Conservation (phyloP, 2,113 vertebrate genomes). For the Neodontobutis hainanensis region DNA sequence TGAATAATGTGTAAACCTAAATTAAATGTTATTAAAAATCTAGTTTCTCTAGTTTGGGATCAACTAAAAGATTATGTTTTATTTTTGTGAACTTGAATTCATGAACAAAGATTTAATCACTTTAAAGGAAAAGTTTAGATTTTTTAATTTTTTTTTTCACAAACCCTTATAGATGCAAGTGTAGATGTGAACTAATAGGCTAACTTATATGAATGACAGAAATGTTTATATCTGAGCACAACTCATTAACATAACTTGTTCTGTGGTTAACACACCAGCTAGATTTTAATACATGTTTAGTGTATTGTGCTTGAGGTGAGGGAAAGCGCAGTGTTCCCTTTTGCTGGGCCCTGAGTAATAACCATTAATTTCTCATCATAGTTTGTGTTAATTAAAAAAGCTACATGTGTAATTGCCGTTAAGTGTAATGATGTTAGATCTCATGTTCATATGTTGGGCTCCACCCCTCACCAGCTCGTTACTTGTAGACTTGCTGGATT, state of each 20-base stretch:
- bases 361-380: conserved; percentile 79
- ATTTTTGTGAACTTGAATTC: too few species aligned
- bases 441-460: conserved; percentile 74
- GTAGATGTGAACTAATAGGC: too few species aligned
- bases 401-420: conserved; percentile 79
- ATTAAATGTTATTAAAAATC: conserved; percentile 51
- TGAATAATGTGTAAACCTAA: conserved; percentile 66
- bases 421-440: conserved; percentile 80
- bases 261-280: background rate
- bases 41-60: conserved; percentile 8
- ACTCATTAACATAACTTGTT: background rate
- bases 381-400: conserved; percentile 82
- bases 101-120: background rate
- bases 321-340: conserved; percentile 43
- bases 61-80: background rate
- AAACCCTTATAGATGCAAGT: background rate
- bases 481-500: conserved; percentile 67
- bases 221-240: background rate
- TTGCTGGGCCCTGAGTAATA: conserved; percentile 65
- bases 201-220: background rate
- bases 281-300: background rate
- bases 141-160: background rate
- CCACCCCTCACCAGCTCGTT: conserved; percentile 73
- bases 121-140: background rate
- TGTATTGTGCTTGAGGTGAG: conserved; percentile 23